Conservation (phyloP, 2,797 vertebrate species). For the Craterocephalus amniculus region DNA sequence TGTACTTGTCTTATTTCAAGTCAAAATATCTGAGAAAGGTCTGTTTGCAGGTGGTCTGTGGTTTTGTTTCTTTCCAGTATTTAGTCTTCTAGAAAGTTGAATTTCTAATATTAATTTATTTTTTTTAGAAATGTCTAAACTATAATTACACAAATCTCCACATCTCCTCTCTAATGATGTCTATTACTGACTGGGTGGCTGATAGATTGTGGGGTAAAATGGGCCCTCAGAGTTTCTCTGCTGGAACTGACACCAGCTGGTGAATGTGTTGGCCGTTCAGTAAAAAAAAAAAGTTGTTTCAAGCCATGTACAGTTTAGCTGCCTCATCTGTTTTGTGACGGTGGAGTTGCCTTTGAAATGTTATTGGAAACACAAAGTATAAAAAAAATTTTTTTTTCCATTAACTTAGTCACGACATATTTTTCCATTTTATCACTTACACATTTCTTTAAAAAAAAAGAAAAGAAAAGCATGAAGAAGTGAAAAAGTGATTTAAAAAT, state of each 20-base stretch:
- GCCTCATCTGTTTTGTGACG: conserved; percentile 59
- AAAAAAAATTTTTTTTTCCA: conserved; percentile 58
- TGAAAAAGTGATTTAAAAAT: conserved; percentile 3
- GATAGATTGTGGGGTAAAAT: no score
- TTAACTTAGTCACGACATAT: conserved; percentile 66
- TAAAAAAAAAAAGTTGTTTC: conserved; percentile 39
- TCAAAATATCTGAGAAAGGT: no score
- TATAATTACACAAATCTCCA: background rate
- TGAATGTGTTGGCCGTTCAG: conserved; percentile 12
- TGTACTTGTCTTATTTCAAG: no score
- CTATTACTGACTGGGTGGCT: background rate
- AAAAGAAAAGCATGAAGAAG: background rate
- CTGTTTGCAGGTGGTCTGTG: conserved; percentile 9
- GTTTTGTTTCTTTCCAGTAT: background rate
- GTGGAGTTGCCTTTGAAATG: conserved; percentile 62
- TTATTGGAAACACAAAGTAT: conserved; percentile 54
- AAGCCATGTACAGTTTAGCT: conserved; percentile 73
- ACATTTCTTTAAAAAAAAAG: conserved; percentile 16
- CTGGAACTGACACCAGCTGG: background rate
- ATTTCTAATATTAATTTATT: background rate
- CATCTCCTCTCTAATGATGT: background rate
- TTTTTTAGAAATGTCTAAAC: background rate
- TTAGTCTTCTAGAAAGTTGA: background rate
- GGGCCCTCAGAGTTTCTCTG: background rate
- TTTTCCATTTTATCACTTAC: conserved; percentile 44